Conservation (phyloP, 2,797 vertebrate species). For the Adrianichthys oophorus region DNA sequence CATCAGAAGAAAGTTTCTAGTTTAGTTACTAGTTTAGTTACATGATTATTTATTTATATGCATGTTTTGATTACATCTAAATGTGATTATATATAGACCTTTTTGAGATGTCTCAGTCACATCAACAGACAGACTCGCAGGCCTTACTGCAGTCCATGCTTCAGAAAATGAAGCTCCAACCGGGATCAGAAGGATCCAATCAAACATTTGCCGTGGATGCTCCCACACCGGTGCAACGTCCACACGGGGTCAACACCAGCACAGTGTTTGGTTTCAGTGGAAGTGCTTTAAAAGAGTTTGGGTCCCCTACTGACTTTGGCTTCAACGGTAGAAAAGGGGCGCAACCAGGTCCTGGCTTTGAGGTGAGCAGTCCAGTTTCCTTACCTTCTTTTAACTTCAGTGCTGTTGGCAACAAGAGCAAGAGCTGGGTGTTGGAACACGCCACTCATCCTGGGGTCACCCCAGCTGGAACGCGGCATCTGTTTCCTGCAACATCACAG, state of each 20-base stretch:
- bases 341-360: constrained; percentile 5
- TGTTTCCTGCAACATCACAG: constrained; percentile 37
- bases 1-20: constrained; percentile 5
- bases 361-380: constrained; percentile 26
- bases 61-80: constrained; percentile 13
- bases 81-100: constrained; percentile 20
- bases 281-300: constrained; percentile 10
- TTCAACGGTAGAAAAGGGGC: constrained; percentile 15
- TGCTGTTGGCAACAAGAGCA: constrained; percentile 15
- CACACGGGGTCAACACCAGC: constrained; percentile 26
- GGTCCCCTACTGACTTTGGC: constrained; percentile 10
- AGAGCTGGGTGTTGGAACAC: constrained; percentile 23
- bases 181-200: constrained; percentile 31
- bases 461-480: constrained; percentile 22
- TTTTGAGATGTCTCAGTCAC: constrained; percentile 71
- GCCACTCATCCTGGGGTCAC: constrained; percentile 10
- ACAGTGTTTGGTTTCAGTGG: constrained; percentile 22
- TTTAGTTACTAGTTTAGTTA: not conserved
- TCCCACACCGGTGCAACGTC: constrained; percentile 7
- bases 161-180: constrained; percentile 75
- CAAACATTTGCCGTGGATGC: constrained; percentile 7
- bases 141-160: constrained; percentile 81
- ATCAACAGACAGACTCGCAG: constrained; percentile 62
- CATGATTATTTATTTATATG: constrained; percentile 4
- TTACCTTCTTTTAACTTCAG: constrained; percentile 36